A percentile compares a stretch with the other conserved stretches of the same genome.
Conservation (phyloP, 2,113 vertebrate species). For the Lagenorhynchus albirostris region DNA sequence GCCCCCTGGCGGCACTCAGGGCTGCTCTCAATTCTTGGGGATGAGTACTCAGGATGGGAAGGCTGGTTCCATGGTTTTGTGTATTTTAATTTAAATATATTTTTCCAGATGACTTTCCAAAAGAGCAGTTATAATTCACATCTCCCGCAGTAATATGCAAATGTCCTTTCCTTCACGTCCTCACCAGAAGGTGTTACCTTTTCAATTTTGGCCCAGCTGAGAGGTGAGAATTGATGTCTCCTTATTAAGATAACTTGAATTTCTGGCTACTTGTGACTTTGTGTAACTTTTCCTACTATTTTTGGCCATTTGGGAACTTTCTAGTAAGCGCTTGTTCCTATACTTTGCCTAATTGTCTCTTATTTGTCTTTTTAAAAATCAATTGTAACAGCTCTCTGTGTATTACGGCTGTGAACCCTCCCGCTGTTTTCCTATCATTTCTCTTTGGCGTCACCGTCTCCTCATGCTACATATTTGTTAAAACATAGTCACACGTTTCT, state of each 20-base stretch:
- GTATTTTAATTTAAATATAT: no score
- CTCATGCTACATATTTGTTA: rapidly evolving
- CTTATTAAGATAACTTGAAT: not conserved
- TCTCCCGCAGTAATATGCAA: rapidly evolving
- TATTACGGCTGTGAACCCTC: rapidly evolving
- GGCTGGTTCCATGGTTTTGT: rapidly evolving
- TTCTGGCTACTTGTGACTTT: not conserved
- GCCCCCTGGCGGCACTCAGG: rapidly evolving
- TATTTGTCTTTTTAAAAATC: not conserved
- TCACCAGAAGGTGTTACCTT: rapidly evolving
- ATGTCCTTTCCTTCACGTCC: rapidly evolving
- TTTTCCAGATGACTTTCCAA: rapidly evolving
- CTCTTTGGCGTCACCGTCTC: not conserved
- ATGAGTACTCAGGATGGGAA: rapidly evolving
- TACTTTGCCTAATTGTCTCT: not conserved
- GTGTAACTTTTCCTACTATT: not conserved
- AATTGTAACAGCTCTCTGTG: not conserved
- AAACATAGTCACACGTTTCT: not conserved
- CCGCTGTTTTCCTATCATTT: rapidly evolving
- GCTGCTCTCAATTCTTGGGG: rapidly evolving
- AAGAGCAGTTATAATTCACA: rapidly evolving
- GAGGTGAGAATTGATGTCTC: not conserved
- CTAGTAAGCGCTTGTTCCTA: not conserved
- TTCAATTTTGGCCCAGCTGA: no score
- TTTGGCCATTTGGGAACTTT: not conserved